Conservation (phyloP, 2,888 invertebrate genomes). For the Cetonia aurata region DNA sequence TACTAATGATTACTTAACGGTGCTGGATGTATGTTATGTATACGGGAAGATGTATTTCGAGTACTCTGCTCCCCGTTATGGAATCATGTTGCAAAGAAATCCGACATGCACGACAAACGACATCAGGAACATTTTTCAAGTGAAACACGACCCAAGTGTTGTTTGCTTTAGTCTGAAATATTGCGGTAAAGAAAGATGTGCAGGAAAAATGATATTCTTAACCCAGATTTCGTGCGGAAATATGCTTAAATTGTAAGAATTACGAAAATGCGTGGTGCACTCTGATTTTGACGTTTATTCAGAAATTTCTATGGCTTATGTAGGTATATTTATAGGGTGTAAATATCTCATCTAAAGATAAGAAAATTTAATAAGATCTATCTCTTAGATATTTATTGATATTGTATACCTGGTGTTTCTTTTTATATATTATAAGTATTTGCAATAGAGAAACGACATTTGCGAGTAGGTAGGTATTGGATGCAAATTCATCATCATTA, state of each 20-base stretch:
- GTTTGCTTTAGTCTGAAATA: conserved; percentile 64
- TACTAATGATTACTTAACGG: not conserved
- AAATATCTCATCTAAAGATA: too few relatives aligned
- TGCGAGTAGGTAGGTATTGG: too few relatives aligned
- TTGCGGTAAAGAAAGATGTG: conserved; percentile 62
- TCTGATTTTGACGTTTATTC: conserved; percentile 17
- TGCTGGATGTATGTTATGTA: not conserved
- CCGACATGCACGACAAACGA: conserved; percentile 60
- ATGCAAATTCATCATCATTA: too few relatives aligned
- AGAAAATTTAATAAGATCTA: too few relatives aligned
- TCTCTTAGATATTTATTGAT: too few relatives aligned
- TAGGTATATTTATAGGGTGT: too few relatives aligned
- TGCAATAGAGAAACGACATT: too few relatives aligned
- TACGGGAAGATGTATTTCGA: not conserved
- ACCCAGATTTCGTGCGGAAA: conserved; percentile 59
- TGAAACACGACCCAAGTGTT: conserved; percentile 62
- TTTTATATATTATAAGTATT: too few relatives aligned
- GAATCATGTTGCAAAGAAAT: conserved; percentile 54
- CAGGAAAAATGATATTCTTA: conserved; percentile 60
- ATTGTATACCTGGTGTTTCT: too few relatives aligned
- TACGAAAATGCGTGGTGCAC: conserved; percentile 46
- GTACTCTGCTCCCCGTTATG: conserved; percentile 52
- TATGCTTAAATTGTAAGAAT: conserved; percentile 59
- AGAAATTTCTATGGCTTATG: conserved; percentile 3
- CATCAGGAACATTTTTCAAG: conserved; percentile 62